A percentile compares a stretch with the other conserved stretches of the same genome.
Conservation (phyloP, 2,888 invertebrate genomes). For the Lottia scabra region DNA sequence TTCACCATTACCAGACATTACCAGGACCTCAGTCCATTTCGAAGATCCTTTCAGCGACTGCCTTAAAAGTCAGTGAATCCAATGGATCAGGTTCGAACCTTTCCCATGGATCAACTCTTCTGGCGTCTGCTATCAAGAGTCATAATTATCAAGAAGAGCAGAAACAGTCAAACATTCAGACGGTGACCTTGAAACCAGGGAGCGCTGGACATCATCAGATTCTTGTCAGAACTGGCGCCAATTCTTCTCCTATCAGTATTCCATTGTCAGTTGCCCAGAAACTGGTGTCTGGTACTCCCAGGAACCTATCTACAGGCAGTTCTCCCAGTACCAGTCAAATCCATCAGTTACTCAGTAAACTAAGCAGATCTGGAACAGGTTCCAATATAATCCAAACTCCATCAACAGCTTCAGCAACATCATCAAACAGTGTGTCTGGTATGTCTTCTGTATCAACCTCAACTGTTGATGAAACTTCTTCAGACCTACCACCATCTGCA, state of each 20-base stretch:
- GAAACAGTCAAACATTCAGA: background rate
- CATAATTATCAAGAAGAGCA: background rate
- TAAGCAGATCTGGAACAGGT: conserved; percentile 23
- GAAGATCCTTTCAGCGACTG: conserved; percentile 15
- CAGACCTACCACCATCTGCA: conserved; percentile 4
- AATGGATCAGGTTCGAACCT: background rate
- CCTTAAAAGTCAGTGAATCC: conserved; percentile 1
- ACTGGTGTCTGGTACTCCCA: conserved; percentile 26
- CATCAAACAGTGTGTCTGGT: conserved; percentile 4
- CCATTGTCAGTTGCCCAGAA: conserved; percentile 28
- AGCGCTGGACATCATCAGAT: conserved; percentile 8
- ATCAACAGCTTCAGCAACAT: background rate
- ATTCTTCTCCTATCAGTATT: conserved; percentile 23
- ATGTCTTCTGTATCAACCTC: conserved; percentile 15
- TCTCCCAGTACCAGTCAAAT: conserved; percentile 55
- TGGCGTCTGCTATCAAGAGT: conserved; percentile 14
- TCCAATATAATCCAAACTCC: background rate
- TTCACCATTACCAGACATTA: background rate
- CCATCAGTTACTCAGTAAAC: conserved; percentile 59
- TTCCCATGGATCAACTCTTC: background rate
- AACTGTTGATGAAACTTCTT: conserved; percentile 12
- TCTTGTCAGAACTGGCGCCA: conserved; percentile 15
- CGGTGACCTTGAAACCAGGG: conserved; percentile 5
- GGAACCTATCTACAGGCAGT: conserved; percentile 47
- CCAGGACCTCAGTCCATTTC: conserved; percentile 8